Conservation (phyloP, 2,797 vertebrate species). For the Rousettus madagascariensis region DNA sequence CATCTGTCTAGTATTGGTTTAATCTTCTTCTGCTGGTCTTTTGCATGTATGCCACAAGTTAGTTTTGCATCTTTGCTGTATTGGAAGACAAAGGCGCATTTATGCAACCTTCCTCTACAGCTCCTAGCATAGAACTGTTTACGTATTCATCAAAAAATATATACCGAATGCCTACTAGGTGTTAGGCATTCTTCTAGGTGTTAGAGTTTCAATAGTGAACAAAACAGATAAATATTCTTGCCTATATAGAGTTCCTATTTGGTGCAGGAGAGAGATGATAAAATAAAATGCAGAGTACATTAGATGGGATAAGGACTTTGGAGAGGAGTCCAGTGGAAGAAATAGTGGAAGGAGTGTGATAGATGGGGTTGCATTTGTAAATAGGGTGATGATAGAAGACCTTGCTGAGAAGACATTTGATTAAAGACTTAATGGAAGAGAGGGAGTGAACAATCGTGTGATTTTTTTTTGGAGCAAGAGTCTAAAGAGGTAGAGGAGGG, state of each 20-base stretch:
- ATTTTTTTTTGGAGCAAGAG: background rate
- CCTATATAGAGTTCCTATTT: background rate
- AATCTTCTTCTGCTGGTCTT: background rate
- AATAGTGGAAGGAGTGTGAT: background rate
- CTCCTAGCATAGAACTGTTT: background rate
- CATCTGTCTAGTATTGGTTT: background rate
- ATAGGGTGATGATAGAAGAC: background rate
- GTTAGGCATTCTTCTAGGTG: background rate
- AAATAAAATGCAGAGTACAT: background rate
- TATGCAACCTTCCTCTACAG: background rate
- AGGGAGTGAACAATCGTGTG: background rate
- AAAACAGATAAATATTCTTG: background rate
- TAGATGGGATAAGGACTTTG: background rate
- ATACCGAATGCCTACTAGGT: background rate
- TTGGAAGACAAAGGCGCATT: background rate
- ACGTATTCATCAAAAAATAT: background rate
- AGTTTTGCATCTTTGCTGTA: constrained; percentile 4
- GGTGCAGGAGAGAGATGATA: background rate
- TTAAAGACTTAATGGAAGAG: background rate
- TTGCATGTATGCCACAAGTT: background rate
- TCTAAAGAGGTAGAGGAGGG: background rate
- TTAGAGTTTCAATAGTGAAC: background rate
- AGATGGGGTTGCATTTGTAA: background rate
- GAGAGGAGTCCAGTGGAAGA: background rate
- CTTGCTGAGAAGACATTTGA: background rate